These are phyloP conservation scores for Alectoris magna DNA, from an alignment of 2,797 vertebrate species.

Conservation along the genomic window DNA sequence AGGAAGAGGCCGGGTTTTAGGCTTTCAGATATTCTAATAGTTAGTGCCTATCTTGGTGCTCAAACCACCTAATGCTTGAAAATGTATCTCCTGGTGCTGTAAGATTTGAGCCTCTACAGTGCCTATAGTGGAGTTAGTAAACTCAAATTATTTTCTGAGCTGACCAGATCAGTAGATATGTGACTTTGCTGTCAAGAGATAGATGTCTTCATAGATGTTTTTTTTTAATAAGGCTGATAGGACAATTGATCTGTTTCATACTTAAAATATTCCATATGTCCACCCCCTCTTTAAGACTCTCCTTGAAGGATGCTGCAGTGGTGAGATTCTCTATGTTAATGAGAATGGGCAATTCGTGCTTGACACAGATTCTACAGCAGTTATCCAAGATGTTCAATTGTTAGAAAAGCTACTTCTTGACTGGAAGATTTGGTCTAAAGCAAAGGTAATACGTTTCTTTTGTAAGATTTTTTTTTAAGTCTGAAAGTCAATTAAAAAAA, in stretches of 20 bases:
- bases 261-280: neutral
- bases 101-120: neutral
- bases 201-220: neutral
- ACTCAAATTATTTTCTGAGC: neutral
- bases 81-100: neutral
- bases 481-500: neutral
- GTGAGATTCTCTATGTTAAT: conserved; percentile 83
- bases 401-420: conserved; percentile 93
- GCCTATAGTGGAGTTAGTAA: neutral
- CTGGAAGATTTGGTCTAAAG: conserved; percentile 98
- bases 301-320: conserved; percentile 92
- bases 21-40: neutral
- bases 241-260: neutral
- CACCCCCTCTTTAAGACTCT: conserved; percentile 82
- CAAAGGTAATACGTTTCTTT: conserved; percentile 83
- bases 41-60: neutral
- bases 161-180: neutral
- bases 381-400: conserved; percentile 91
- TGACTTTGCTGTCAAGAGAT: neutral
- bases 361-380: conserved; percentile 85
- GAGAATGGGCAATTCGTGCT: conserved; percentile 88
- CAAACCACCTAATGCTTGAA: neutral
- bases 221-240: neutral
- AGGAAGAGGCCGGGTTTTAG: neutral
- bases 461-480: neutral